Conservation (phyloP, 2,113 vertebrate species). For the Cariama cristata region DNA sequence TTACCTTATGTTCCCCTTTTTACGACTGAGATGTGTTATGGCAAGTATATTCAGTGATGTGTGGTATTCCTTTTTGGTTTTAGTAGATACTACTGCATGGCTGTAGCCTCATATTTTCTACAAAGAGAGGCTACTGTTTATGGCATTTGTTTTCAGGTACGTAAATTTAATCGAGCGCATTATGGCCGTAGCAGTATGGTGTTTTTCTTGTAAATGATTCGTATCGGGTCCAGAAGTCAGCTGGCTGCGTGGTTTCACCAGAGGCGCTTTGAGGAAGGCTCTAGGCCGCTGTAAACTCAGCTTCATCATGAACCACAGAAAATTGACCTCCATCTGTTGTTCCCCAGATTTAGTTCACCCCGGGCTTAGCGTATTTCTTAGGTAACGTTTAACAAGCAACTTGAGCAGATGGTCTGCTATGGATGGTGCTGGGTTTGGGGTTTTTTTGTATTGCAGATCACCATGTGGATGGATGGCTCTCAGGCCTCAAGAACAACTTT, state of each 20-base stretch:
- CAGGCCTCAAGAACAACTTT: not conserved
- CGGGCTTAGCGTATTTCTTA: not conserved
- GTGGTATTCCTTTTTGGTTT: not conserved
- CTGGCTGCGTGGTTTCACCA: conserved; percentile 41
- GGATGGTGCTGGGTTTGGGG: not conserved
- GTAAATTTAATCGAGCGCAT: conserved; percentile 46
- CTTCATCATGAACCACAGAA: conserved; percentile 2
- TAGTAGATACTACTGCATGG: not conserved
- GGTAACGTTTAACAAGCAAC: not conserved
- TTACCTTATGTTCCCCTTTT: not conserved
- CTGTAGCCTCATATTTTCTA: not conserved
- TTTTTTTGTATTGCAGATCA: not conserved
- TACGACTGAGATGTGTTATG: not conserved
- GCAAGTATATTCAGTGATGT: not conserved
- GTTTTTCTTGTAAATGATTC: conserved; percentile 60
- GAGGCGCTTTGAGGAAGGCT: conserved; percentile 46
- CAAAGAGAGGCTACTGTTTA: not conserved
- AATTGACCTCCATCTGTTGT: conserved; percentile 52
- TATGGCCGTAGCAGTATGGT: not conserved
- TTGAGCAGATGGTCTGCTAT: conserved; percentile 50
- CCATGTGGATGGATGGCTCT: not conserved
- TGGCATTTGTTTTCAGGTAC: conserved; percentile 40
- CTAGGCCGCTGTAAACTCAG: not conserved
- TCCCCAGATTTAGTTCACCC: conserved; percentile 22
- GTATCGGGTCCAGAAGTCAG: not conserved